Base-by-base conservation (phyloP, 2,888 invertebrate species). In the Tricholauxania praeusta region DNA sequence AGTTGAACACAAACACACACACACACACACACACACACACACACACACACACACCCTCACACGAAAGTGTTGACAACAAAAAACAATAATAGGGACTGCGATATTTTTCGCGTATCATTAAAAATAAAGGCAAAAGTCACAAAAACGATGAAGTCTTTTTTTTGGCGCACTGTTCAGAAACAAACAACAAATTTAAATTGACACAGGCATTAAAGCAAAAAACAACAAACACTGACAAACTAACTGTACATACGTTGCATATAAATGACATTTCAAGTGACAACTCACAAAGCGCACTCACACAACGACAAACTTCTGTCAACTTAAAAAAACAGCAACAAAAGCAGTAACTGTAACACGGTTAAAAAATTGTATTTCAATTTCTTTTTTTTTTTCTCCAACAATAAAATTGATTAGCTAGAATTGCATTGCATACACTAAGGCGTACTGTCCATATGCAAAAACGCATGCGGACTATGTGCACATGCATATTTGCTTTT, bases 261-360 rank as follows among this genome's bases (percentile, higher is more conserved):
- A 70, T 22, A 70, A 70, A 70, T 70, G 70, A 70, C 70, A 52
- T n/a, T 70, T 63, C 63, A 63, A 70, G 53, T 63, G 62, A 70
- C 51, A 19, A 12, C 6, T 49, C n/a, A 17, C 28, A 28, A 0
- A 28, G 28, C 28, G 39, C 10, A 10, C 39, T 39, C 39, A 39
- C 22, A 60, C 57, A 55, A 48, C 48, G 67, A 66, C 19, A 66
- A 59, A 68, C 68, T 39, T 39, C 39, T 49, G 57, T 19, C 49
- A 68, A 22, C 59, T 17, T n/a, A 32, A 51, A 52, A 47, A 47
- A 15, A 48, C 64, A 32, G 51, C 2, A 62, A 52, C 47, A 62
- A 62, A 12, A 53, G 17, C 55, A 66, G 22, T 19, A 66, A 66
- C 63, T 48, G 39, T 10, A 39, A 19, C 39, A 39, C 53, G 17